A percentile compares a stretch with the other conserved stretches of the same genome.
Conservation (phyloP, 1,140 invertebrate genomes). For the Apis cerana region DNA sequence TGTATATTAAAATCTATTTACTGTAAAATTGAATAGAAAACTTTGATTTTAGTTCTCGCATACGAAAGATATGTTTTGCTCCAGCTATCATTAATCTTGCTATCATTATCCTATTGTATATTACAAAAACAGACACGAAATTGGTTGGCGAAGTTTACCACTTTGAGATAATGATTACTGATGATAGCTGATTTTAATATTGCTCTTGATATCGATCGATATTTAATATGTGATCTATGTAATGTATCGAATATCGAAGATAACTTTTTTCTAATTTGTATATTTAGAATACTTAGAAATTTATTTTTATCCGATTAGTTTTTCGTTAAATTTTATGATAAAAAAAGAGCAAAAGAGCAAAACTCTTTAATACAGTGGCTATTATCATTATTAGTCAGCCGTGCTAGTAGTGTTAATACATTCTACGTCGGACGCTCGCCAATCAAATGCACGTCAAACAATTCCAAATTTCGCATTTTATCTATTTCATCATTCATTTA, state of each 20-base stretch:
- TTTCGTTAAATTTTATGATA: neutral
- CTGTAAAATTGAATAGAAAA: neutral
- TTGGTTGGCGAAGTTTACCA: constrained; percentile 7
- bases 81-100: constrained; percentile 19
- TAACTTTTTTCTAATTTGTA: neutral
- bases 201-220: constrained; percentile 21
- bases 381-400: neutral
- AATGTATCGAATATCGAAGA: neutral
- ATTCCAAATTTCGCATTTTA: neutral
- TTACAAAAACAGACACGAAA: constrained; percentile 24
- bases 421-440: neutral
- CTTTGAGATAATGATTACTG: neutral
- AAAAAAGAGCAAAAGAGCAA: neutral
- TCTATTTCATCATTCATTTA: neutral
- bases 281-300: neutral
- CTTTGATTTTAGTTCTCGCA: neutral
- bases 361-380: neutral
- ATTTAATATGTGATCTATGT: neutral
- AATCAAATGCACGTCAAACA: neutral
- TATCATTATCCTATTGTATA: neutral
- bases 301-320: neutral
- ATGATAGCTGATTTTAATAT: constrained; percentile 25
- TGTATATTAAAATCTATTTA: neutral
- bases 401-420: neutral
- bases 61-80: neutral